A percentile compares a stretch with the other conserved stretches of the same genome.
Evolutionary conservation across 1,140 invertebrate species (phyloP).

Genomic region (Bombus terrestris): DNA sequence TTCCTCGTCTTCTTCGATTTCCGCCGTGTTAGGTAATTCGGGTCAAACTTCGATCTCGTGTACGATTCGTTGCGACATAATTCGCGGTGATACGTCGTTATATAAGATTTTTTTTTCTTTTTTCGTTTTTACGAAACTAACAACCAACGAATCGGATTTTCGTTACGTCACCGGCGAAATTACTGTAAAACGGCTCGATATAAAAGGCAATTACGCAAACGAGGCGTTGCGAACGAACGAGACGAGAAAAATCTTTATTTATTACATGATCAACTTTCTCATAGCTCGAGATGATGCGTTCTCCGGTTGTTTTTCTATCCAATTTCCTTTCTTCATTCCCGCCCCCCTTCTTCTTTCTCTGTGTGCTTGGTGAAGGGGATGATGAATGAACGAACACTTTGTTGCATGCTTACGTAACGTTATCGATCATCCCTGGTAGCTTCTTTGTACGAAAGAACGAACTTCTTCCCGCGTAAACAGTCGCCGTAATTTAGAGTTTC

Average conservation of each 20-base stretch:
- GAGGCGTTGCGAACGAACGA: background rate
- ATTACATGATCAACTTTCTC: constrained; percentile 19
- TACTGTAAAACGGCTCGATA: background rate
- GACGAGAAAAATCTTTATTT: constrained; percentile 27
- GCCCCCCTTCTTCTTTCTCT: background rate
- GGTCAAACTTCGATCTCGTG: background rate
- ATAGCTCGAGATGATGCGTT: background rate
- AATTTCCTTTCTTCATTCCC: background rate
- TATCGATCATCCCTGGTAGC: constrained; percentile 23
- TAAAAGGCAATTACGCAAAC: constrained; percentile 9
- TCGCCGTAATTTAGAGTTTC: background rate
- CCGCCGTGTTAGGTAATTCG: background rate
- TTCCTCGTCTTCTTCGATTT: background rate
- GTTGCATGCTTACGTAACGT: constrained; percentile 24
- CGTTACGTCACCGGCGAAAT: background rate
- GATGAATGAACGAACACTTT: constrained; percentile 25
- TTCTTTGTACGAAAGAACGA: background rate
- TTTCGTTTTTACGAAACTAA: background rate
- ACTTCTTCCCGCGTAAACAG: background rate
- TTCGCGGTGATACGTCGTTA: background rate
- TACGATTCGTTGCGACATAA: background rate
- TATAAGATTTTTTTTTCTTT: background rate
- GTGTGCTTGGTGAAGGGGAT: constrained; percentile 2
- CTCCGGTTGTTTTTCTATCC: background rate
- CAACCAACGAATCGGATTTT: too few relatives aligned